Evolutionary conservation across 92 coral and sea anemone genomes (phyloP).

Genomic region (Siderastrea siderea): DNA sequence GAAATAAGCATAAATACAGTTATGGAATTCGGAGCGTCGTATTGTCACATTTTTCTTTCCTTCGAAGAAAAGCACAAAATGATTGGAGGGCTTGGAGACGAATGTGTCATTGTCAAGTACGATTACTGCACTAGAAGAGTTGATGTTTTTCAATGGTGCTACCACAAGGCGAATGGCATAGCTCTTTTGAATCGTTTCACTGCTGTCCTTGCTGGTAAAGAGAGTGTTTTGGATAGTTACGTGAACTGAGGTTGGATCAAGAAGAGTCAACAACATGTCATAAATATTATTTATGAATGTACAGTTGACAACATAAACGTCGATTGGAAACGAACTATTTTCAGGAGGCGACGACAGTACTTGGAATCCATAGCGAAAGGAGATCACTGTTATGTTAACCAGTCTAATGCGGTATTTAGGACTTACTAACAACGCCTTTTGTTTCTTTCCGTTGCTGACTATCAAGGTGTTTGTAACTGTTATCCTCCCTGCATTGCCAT

Average conservation of each 20-base stretch:
- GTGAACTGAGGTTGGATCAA: constrained; percentile 3
- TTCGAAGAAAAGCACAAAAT: not conserved
- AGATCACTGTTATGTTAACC: constrained; percentile 8
- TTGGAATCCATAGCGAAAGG: constrained; percentile 4
- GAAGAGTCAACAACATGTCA: not conserved
- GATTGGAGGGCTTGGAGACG: not conserved
- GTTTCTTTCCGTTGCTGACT: not conserved
- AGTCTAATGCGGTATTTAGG: constrained; percentile 27
- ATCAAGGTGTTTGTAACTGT: constrained; percentile 6
- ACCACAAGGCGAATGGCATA: constrained; percentile 3
- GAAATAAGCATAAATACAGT: not conserved
- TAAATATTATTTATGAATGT: constrained; percentile 6
- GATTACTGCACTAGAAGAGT: constrained; percentile 2
- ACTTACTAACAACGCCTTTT: not conserved
- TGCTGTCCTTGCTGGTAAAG: constrained; percentile 15
- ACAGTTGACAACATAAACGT: constrained; percentile 23
- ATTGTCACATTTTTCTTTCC: constrained; percentile 12
- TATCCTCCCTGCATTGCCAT: constrained; percentile 17
- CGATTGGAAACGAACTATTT: not conserved
- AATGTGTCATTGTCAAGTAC: constrained; percentile 31
- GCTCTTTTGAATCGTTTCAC: not conserved
- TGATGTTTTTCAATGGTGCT: not conserved
- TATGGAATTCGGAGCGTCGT: not conserved
- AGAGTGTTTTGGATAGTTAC: constrained; percentile 7
- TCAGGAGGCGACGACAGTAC: not conserved